These are phyloP conservation scores for Litocranius walleri DNA, from an alignment of 2,113 vertebrate species.

Conservation along the genomic window DNA sequence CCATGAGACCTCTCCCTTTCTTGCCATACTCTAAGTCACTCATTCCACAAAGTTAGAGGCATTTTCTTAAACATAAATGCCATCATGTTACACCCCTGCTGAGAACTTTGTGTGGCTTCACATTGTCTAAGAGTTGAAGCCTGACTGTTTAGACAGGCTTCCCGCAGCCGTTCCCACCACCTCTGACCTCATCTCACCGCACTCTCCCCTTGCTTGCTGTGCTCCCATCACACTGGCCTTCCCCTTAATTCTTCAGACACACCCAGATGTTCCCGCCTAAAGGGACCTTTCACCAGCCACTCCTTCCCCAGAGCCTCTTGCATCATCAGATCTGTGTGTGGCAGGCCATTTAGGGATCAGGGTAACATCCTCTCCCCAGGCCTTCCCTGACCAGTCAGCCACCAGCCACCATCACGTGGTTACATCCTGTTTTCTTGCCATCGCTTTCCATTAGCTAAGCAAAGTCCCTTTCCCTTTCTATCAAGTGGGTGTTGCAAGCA, in stretches of 20 bases:
- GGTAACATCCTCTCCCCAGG: too few relatives aligned
- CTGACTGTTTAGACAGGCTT: neutral
- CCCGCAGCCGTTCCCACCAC: accelerated
- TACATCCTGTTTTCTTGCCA: accelerated
- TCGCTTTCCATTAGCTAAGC: neutral
- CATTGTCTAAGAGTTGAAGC: accelerated
- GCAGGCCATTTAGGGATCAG: accelerated
- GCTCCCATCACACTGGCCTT: neutral
- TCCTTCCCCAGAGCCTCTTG: neutral
- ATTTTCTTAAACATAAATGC: neutral
- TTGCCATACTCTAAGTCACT: accelerated
- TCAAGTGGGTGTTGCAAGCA: too few relatives aligned
- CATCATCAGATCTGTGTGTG: neutral
- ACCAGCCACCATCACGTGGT: neutral
- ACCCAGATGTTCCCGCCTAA: neutral
- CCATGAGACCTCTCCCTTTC: neutral
- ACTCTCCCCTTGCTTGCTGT: neutral
- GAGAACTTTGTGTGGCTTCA: neutral
- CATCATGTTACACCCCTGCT: neutral
- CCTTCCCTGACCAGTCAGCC: neutral
- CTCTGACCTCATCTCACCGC: neutral
- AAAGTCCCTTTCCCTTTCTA: neutral
- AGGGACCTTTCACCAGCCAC: neutral
- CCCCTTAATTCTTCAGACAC: neutral
- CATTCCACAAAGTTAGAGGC: neutral